Evolutionary conservation across 1,140 invertebrate genomes (phyloP).

Genomic region (Euura saliciscinereae): DNA sequence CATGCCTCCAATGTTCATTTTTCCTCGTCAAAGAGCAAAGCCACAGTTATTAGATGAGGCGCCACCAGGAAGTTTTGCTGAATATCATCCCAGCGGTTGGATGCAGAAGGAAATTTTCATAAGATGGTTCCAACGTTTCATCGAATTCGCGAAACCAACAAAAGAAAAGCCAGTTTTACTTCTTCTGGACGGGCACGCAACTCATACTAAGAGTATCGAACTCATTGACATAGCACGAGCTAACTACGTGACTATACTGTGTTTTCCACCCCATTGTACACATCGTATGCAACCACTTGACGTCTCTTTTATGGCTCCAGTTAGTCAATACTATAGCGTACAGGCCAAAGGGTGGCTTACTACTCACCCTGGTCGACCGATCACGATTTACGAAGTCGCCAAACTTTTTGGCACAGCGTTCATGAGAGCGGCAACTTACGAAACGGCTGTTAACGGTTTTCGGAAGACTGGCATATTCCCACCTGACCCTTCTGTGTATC

Average conservation of each 20-base stretch:
- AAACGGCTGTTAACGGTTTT: constrained; percentile 43
- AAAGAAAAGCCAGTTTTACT: constrained; percentile 31
- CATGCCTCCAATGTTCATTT: constrained; percentile 44
- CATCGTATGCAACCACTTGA: constrained; percentile 50
- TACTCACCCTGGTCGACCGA: constrained; percentile 34
- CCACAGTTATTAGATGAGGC: constrained; percentile 18
- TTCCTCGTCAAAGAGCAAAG: constrained; percentile 26
- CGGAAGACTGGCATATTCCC: constrained; percentile 41
- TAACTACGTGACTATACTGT: constrained; percentile 36
- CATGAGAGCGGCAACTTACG: constrained; percentile 39
- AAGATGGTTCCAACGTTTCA: constrained; percentile 43
- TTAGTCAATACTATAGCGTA: constrained; percentile 45
- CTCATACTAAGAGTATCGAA: constrained; percentile 35
- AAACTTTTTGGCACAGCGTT: constrained; percentile 39
- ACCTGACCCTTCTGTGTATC: constrained; percentile 35
- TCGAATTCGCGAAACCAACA: constrained; percentile 24
- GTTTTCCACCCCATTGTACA: constrained; percentile 43
- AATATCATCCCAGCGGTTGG: constrained; percentile 41
- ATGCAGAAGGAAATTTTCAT: constrained; percentile 44
- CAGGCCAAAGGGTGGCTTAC: constrained; percentile 40
- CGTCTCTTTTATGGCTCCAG: constrained; percentile 37
- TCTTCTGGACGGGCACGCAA: constrained; percentile 36
- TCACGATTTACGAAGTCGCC: constrained; percentile 38
- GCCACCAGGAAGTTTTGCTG: constrained; percentile 24
- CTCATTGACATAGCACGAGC: constrained; percentile 18